Evolutionary conservation across 2,113 vertebrate species (phyloP), one percentile per base, ranked within the genome.

Genomic region (Salminus brasiliensis): DNA sequence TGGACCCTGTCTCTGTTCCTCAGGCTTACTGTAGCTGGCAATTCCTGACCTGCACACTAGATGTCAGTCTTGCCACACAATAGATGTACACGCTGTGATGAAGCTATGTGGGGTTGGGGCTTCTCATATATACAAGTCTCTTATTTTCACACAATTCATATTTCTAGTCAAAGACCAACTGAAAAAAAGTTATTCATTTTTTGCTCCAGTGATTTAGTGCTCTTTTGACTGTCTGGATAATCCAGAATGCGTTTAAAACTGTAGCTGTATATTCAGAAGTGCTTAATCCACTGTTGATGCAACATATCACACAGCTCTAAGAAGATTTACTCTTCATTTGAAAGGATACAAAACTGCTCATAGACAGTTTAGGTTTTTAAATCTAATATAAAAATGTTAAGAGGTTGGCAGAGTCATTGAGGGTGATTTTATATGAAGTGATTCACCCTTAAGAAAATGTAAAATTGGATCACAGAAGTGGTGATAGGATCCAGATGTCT

Each of bases 61-160:
- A 77, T 80, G 77, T 43, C 80, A 73, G 41, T 69, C 60, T 80
- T 77, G 52, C 29, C 82, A 74, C 60, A 69, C 73, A 52, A 43
- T 65, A 39, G 52, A 80, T 43, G 52, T 59, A 16, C 15, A 36
- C n/a, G n/a, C n/a, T n/a, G n/a, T n/a, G n/a, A n/a, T n/a, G n/a
- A n/a, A n/a, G 7, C 12, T 59, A 47, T 3, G 0, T n/a, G 8
- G 10, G 27, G 21, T 39, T 2, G 30, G 30, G 1, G 27, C 7
- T 1, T 67, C 21, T 32, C 45, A n/a, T 15, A 21, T 29, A 12
- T 8, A 36, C n/a, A 25, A 0, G 11, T 43, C 21, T 67, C 13
- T 43, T 13, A 49, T 7, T 7, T 34, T 41, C n/a, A 55, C 36
- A n/a, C 21, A 16, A 52, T 36, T 57, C 62, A 30, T 63, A 27